Evolutionary conservation across 2,113 vertebrate species (phyloP).

Genomic region (Apeltes quadracus): DNA sequence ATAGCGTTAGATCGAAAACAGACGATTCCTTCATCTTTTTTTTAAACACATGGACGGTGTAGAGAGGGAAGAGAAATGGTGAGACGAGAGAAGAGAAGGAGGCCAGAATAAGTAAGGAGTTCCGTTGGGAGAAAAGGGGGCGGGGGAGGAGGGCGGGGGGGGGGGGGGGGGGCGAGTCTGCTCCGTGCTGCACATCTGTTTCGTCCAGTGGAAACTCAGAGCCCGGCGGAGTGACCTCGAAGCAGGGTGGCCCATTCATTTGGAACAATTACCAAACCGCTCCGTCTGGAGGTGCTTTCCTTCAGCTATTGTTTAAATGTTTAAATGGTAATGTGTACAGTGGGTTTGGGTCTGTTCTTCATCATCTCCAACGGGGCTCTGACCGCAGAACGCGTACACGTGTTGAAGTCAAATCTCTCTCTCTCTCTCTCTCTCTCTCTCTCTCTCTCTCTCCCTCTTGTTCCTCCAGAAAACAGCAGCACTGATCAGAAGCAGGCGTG

Average conservation of each 20-base stretch:
- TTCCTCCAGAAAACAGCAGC: slow-evolving; percentile 89
- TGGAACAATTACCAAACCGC: slow-evolving; percentile 55
- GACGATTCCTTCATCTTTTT: slow-evolving; percentile 9
- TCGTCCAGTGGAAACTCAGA: slow-evolving; percentile 83
- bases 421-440: slow-evolving; percentile 11
- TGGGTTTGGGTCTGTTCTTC: slow-evolving; percentile 47
- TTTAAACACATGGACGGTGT: slow-evolving; percentile 15
- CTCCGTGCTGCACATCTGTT: slow-evolving; percentile 55
- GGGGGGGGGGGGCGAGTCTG: slow-evolving; percentile 31
- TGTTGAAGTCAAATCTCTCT: slow-evolving; percentile 12
- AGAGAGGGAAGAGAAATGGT: slow-evolving; percentile 22
- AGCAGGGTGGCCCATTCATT: slow-evolving; percentile 62
- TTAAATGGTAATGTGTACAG: slow-evolving; percentile 38
- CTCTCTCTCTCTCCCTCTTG: slow-evolving; percentile 2
- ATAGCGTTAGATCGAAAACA: slow-evolving; percentile 54
- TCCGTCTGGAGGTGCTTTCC: slow-evolving; percentile 63
- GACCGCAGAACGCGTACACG: slow-evolving; percentile 25
- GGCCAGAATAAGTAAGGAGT: slow-evolving; percentile 36
- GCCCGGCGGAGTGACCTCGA: slow-evolving; percentile 47
- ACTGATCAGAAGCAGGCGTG: slow-evolving; percentile 93
- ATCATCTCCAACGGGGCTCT: slow-evolving; percentile 47
- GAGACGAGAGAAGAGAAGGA: slow-evolving; percentile 29
- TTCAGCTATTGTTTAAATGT: slow-evolving; percentile 47
- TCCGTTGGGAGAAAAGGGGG: slow-evolving; percentile 47
- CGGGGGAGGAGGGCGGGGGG: too few species aligned